A percentile compares a stretch with the other conserved stretches of the same genome.
phyloP scores from a whole-genome alignment of 2,797 vertebrate species.

The Ceryle rudis region DNA sequence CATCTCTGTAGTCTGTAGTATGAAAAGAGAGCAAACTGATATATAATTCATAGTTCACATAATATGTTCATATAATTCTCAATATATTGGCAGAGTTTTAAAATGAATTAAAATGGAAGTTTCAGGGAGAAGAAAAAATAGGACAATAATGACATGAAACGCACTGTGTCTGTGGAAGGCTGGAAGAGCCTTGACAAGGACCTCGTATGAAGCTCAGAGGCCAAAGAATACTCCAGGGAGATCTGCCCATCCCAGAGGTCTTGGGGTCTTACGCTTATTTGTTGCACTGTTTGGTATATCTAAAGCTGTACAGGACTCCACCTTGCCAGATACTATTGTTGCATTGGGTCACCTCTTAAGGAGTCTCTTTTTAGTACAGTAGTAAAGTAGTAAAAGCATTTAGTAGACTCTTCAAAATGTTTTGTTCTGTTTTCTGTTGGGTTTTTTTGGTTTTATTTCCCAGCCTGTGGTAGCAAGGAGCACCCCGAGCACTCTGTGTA shows the following conservation, averaged over 20 bases:
- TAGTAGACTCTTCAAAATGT: neutral
- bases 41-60: no score
- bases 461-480: neutral
- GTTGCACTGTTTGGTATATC: neutral
- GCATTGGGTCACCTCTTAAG: neutral
- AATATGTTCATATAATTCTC: neutral
- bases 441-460: neutral
- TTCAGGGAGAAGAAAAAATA: neutral
- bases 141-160: neutral
- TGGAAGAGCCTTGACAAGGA: neutral
- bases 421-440: neutral
- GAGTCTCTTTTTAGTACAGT: neutral
- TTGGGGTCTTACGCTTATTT: neutral
- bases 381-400: neutral
- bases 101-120: neutral
- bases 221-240: neutral
- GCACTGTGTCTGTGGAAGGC: neutral
- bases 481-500: neutral
- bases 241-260: neutral
- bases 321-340: neutral
- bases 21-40: neutral
- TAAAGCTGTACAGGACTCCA: neutral
- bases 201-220: neutral
- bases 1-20: neutral
- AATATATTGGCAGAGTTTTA: neutral